Evolutionary conservation across 53 echinoderm and acorn worm species (phyloP).

Genomic region (Apostichopus leukothele): DNA sequence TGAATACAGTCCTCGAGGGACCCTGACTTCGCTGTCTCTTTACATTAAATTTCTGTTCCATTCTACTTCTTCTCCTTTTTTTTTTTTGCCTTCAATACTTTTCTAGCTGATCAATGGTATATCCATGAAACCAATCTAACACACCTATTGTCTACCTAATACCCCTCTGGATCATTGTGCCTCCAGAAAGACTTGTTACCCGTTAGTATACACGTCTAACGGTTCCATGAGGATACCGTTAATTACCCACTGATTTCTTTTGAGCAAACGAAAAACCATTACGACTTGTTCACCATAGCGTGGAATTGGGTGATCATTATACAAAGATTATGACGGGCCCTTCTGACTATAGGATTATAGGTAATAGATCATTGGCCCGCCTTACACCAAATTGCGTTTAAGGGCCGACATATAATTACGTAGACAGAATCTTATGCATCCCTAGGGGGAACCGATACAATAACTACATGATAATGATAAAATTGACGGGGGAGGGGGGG

Average conservation of each 20-base stretch:
- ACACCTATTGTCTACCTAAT: conserved; percentile 10
- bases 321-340: conserved; percentile 8
- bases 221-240: conserved; percentile 13
- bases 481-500: no score
- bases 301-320: conserved; percentile 48
- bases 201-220: neutral
- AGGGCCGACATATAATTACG: neutral
- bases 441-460: neutral
- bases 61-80: neutral
- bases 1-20: neutral
- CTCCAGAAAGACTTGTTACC: neutral
- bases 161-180: neutral
- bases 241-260: conserved; percentile 11
- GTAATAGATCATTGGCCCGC: neutral
- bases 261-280: neutral
- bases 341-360: conserved; percentile 21
- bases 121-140: conserved; percentile 20
- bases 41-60: neutral
- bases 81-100: no score
- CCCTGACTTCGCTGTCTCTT: conserved; percentile 6
- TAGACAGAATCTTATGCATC: neutral
- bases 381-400: neutral
- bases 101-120: no score
- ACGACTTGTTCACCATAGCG: conserved; percentile 25
- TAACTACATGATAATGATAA: no score